Conservation (phyloP, 2,797 vertebrate species). For the Sebastes dallii region DNA sequence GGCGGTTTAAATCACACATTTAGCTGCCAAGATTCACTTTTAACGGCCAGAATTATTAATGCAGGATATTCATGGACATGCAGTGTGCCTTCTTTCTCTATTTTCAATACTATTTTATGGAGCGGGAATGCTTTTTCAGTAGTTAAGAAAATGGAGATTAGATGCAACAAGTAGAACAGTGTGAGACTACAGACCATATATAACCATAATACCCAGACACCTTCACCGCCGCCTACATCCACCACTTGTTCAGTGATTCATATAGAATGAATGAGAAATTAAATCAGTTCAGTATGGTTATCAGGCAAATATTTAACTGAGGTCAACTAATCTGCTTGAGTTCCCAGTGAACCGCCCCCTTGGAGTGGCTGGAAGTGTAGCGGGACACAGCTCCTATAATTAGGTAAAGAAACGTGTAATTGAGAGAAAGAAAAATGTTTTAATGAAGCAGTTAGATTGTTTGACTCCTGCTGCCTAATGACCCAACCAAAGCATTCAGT, state of each 20-base stretch:
- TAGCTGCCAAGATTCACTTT: not conserved
- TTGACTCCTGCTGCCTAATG: not conserved
- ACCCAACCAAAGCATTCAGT: not conserved
- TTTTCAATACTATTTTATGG: not conserved
- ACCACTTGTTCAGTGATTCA: not conserved
- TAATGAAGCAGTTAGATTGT: not conserved
- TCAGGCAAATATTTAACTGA: not conserved
- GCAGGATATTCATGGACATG: not conserved
- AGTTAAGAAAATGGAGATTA: not conserved
- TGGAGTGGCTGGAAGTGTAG: too few relatives aligned
- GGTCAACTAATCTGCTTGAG: not conserved
- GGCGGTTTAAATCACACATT: not conserved
- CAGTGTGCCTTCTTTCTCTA: not conserved
- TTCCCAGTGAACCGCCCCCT: not conserved
- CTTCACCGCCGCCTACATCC: not conserved
- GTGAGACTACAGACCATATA: not conserved
- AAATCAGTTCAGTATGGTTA: not conserved
- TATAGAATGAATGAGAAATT: not conserved
- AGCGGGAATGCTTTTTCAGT: not conserved
- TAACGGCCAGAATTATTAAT: not conserved
- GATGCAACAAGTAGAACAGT: not conserved
- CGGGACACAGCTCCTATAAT: not conserved
- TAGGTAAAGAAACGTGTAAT: not conserved
- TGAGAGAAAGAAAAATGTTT: not conserved
- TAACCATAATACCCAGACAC: not conserved